A percentile compares a stretch with the other conserved stretches of the same genome.
Evolutionary conservation across 2,113 vertebrate species (phyloP).

Genomic region (Passerina amoena): DNA sequence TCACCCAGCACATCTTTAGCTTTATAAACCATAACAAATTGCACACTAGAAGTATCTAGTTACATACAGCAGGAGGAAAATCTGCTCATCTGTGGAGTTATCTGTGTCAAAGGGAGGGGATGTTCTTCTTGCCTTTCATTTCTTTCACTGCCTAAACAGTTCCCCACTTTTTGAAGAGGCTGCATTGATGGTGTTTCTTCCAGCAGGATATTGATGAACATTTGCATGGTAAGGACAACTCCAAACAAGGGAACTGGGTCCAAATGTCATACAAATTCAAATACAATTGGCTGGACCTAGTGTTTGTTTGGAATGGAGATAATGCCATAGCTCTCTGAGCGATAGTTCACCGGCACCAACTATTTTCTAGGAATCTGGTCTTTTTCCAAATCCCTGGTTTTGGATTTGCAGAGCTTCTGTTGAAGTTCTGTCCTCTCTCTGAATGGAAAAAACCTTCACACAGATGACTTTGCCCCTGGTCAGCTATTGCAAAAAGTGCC

Average conservation of each 20-base stretch:
- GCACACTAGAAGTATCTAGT: neutral
- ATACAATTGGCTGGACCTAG: neutral
- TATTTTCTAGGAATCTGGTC: neutral
- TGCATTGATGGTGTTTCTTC: neutral
- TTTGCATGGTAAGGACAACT: neutral
- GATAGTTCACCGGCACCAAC: neutral
- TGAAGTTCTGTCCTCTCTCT: neutral
- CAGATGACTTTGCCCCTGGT: neutral
- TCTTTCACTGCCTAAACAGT: neutral
- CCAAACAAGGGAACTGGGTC: neutral
- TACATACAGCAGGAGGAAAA: neutral
- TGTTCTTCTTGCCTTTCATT: neutral
- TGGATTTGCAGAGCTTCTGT: neutral
- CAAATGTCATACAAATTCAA: neutral
- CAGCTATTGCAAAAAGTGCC: neutral
- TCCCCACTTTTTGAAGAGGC: neutral
- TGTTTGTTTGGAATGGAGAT: neutral
- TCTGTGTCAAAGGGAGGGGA: neutral
- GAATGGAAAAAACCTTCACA: neutral
- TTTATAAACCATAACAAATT: neutral
- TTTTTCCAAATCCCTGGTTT: neutral
- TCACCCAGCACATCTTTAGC: neutral
- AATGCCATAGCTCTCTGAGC: neutral
- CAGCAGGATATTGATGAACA: neutral
- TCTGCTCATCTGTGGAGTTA: neutral